phyloP scores from a whole-genome alignment of 2,113 vertebrate species.

The Haemorhous mexicanus region DNA sequence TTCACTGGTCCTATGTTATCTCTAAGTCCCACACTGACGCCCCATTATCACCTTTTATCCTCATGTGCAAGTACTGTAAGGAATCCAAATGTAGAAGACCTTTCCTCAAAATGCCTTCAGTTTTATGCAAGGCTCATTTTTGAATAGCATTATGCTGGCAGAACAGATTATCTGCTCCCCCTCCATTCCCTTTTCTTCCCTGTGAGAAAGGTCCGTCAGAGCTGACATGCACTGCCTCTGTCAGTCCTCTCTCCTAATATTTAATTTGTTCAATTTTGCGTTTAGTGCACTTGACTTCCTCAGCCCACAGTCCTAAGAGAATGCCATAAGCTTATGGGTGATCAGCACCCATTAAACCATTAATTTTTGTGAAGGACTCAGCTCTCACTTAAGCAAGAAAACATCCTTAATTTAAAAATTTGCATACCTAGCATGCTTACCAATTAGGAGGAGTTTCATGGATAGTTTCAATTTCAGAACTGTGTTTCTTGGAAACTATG shows the following conservation, averaged over 20 bases:
- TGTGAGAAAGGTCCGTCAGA: background rate
- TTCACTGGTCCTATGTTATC: background rate
- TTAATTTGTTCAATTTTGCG: background rate
- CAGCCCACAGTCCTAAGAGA: background rate
- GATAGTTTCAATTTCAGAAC: background rate
- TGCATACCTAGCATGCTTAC: background rate
- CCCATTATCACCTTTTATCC: background rate
- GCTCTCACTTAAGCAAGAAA: background rate
- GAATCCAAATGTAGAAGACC: background rate
- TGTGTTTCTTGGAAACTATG: background rate
- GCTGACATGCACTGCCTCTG: rapidly evolving
- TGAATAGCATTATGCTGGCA: background rate
- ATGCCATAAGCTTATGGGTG: background rate
- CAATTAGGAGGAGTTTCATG: background rate
- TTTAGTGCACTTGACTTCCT: background rate
- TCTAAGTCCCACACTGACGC: background rate
- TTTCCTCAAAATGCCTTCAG: background rate
- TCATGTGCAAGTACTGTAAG: background rate
- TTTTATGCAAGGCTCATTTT: background rate
- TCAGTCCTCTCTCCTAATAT: background rate
- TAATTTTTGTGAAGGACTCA: background rate
- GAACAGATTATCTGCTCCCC: background rate
- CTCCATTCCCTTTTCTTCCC: background rate
- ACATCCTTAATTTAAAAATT: background rate
- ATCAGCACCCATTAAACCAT: background rate